A percentile compares a stretch with the other conserved stretches of the same genome.
phyloP scores from a whole-genome alignment of 2,797 vertebrate species.

The Stomatorhinus walkeri region DNA sequence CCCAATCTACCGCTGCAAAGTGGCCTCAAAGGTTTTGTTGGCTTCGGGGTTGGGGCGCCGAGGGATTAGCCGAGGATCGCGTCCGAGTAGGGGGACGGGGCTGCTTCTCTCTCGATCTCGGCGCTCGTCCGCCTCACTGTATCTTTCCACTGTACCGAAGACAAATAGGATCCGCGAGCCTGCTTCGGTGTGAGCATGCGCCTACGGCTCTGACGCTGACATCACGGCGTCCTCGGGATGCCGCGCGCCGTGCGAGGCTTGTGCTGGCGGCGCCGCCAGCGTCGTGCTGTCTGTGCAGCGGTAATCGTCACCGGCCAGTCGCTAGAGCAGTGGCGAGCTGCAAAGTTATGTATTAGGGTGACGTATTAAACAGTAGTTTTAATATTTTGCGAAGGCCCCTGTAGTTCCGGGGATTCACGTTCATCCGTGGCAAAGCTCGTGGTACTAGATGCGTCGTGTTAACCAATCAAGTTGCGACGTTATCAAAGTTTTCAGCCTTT shows the following conservation, averaged over 20 bases:
- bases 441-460: neutral
- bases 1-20: neutral
- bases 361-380: neutral
- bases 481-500: neutral
- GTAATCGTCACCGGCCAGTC: neutral
- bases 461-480: neutral
- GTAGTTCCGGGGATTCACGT: neutral
- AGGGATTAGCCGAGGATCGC: constrained; percentile 55
- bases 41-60: constrained; percentile 43
- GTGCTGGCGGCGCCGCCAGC: neutral
- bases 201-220: neutral
- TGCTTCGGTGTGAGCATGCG: constrained; percentile 32
- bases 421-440: neutral
- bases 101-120: constrained; percentile 24
- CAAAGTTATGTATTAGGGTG: neutral
- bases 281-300: neutral
- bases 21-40: neutral
- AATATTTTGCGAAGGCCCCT: neutral
- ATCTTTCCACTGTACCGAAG: constrained; percentile 15
- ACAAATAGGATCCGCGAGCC: constrained; percentile 20
- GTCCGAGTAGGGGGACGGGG: constrained; percentile 19
- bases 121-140: constrained; percentile 32
- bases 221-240: constrained; percentile 4
- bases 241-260: neutral
- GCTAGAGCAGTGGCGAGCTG: neutral